Evolutionary conservation across 2,113 vertebrate genomes (phyloP).

Genomic region (Probosciger aterrimus): DNA sequence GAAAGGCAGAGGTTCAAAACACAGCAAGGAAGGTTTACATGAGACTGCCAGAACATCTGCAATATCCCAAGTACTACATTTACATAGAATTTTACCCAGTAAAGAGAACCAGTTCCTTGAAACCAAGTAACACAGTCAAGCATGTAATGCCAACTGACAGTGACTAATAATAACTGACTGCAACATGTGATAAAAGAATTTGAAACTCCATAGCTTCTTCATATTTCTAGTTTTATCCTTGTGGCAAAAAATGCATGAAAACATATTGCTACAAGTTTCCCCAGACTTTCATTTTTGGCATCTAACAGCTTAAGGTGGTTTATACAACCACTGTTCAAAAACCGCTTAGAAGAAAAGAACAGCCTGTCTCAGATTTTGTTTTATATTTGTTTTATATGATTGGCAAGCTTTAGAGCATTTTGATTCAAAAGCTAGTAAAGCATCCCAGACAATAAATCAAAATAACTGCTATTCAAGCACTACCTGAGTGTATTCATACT

Average conservation of each 20-base stretch:
- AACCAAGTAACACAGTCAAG: not conserved
- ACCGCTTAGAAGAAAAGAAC: not conserved
- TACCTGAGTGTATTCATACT: not conserved
- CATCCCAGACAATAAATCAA: not conserved
- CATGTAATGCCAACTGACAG: not conserved
- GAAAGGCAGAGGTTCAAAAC: not conserved
- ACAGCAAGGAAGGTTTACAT: not conserved
- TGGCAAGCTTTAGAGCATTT: not conserved
- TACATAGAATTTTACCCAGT: not conserved
- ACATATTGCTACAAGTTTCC: not conserved
- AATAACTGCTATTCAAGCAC: not conserved
- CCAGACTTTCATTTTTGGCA: slow-evolving; percentile 7
- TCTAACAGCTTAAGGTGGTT: not conserved
- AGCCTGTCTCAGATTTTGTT: not conserved
- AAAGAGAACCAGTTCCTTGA: not conserved
- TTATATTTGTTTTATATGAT: not conserved
- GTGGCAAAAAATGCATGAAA: not conserved
- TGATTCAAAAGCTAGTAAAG: not conserved
- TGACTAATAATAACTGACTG: not conserved
- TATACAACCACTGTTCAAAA: not conserved
- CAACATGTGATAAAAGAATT: not conserved
- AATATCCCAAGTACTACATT: not conserved
- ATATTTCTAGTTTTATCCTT: not conserved
- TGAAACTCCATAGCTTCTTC: not conserved
- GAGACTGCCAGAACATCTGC: not conserved